phyloP scores from a whole-genome alignment of 2,888 invertebrate species.

The Agonum fuliginosum region DNA sequence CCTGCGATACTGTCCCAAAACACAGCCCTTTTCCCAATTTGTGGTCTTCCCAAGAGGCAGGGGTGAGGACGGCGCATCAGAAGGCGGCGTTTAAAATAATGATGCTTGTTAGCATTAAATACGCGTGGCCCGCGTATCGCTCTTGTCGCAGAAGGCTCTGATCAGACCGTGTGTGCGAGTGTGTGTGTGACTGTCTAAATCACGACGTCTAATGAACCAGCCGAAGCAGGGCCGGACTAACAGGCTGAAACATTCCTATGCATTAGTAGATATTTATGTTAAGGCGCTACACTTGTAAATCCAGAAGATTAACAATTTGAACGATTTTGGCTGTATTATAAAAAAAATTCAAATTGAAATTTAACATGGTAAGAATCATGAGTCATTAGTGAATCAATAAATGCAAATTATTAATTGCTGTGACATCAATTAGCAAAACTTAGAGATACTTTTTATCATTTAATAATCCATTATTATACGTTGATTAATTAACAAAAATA shows the following conservation, averaged over 20 bases:
- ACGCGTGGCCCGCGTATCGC: constrained; percentile 62
- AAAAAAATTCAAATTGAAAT: no score
- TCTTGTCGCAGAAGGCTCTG: constrained; percentile 67
- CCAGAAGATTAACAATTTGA: no score
- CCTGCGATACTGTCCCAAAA: background rate
- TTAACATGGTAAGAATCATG: no score
- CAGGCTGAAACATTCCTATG: constrained; percentile 2
- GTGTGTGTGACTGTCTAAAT: constrained; percentile 62
- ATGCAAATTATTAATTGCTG: no score
- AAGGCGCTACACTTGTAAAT: no score
- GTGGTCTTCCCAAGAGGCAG: constrained; percentile 42
- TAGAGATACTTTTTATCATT: no score
- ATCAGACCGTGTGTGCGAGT: constrained; percentile 64
- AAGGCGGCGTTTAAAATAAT: constrained; percentile 67
- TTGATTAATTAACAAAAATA: no score
- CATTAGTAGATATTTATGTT: no score
- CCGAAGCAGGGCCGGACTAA: constrained; percentile 62
- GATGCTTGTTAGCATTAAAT: constrained; percentile 69
- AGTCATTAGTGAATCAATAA: no score
- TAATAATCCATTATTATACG: no score
- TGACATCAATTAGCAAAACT: no score
- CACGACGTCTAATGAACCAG: constrained; percentile 67
- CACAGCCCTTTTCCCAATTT: background rate
- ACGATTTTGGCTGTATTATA: no score
- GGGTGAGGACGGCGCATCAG: constrained; percentile 24